Percentiles rank a stretch among this genome's conserved stretches.
These are phyloP conservation scores for Colaptes auratus DNA, from an alignment of 2,113 vertebrate species.

Conservation along the genomic window DNA sequence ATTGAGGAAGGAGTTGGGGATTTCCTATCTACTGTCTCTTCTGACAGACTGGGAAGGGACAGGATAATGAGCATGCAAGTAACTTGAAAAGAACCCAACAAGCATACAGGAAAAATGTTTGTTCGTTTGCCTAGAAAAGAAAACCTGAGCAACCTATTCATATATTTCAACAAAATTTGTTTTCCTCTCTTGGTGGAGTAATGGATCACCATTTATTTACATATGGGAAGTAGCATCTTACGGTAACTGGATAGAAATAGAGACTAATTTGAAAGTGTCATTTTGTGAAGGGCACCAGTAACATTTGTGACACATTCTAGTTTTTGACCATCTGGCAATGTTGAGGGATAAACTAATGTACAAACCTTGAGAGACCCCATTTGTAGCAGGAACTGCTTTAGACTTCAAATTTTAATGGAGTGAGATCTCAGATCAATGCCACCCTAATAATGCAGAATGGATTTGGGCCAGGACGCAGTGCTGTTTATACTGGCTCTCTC, in stretches of 20 bases:
- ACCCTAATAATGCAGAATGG: constrained; percentile 30
- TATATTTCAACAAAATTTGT: neutral
- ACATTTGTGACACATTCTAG: constrained; percentile 33
- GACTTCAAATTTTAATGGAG: constrained; percentile 56
- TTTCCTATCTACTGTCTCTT: neutral
- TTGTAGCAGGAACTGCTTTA: constrained; percentile 44
- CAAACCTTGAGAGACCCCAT: constrained; percentile 53
- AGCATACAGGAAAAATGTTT: neutral
- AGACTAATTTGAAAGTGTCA: constrained; percentile 33
- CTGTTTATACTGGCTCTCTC: constrained; percentile 40
- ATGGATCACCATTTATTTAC: neutral
- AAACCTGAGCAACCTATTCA: neutral
- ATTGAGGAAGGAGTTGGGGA: neutral
- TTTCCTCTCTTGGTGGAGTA: neutral
- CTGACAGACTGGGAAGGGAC: neutral
- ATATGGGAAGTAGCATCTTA: neutral
- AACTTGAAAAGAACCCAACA: neutral
- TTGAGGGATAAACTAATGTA: constrained; percentile 49
- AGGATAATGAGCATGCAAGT: neutral
- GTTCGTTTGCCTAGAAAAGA: neutral
- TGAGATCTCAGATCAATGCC: constrained; percentile 57
- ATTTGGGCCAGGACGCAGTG: constrained; percentile 21
- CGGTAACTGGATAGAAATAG: neutral
- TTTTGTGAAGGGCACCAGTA: constrained; percentile 38
- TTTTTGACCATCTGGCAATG: constrained; percentile 65